phyloP scores from a whole-genome alignment of 1,140 invertebrate genomes.

The Paraescarpia echinospica region DNA sequence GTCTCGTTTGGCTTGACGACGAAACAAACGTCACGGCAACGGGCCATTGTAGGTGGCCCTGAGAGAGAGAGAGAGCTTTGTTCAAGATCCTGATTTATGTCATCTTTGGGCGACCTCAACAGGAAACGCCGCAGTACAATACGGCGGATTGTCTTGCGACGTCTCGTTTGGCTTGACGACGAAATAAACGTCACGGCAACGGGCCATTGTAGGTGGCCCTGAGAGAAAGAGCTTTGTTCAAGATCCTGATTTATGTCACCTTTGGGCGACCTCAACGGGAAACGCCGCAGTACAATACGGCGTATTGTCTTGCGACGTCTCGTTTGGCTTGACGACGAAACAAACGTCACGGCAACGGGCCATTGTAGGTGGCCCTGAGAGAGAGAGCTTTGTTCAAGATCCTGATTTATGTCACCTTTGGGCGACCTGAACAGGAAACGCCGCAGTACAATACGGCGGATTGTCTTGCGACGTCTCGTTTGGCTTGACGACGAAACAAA shows the following conservation, averaged over 20 bases:
- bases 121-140: not conserved
- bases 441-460: not conserved
- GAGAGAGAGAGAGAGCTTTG: no score
- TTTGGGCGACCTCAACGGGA: not conserved
- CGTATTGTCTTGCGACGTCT: not conserved
- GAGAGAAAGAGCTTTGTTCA: no score
- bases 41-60: no score
- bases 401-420: not conserved
- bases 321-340: not conserved
- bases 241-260: not conserved
- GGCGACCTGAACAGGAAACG: not conserved
- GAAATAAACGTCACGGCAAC: no score
- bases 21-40: no score
- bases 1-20: no score
- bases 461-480: not conserved
- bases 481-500: not conserved
- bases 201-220: no score
- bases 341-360: not conserved
- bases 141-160: not conserved
- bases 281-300: not conserved
- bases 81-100: not conserved
- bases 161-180: no score
- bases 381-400: not conserved
- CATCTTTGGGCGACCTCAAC: not conserved
- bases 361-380: not conserved